Evolutionary conservation across 2,113 vertebrate species (phyloP), one percentile per base, ranked within the genome.

Genomic region (Oreochromis niloticus): DNA sequence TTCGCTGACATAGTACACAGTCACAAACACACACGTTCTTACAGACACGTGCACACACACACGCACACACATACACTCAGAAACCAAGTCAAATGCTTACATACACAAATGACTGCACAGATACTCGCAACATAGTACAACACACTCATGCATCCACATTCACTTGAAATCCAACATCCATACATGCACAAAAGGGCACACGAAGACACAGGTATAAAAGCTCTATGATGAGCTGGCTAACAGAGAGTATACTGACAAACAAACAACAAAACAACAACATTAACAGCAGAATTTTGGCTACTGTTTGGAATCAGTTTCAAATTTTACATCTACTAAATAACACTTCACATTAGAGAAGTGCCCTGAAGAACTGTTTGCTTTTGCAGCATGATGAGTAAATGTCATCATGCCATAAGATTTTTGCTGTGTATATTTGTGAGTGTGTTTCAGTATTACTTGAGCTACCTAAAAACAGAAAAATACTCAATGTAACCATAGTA

Each of bases 1-100:
- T 90, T 80, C 90, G 83, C 88, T 68, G 82, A 88, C 90, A 92
- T 87, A 88, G 79, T 80, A 85, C 80, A 43, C 78, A 71, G 78
- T 68, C 63, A 75, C 82, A 88, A 17, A 46, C 56, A 63, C 56
- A 43, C 80, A 43, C 7, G 3, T 17, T 19, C 46, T n/a, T 32
- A 13, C 46, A 32, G 16, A 78, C 54, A 48, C 50, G 14, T 16
- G 68, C 16, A 9, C 32, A n/a, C 59, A 63, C 30, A 79, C 55
- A 87, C 17, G 75, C 85, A 75, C 34, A 63, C 52, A 83, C 17
- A 81, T 30, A 88, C 55, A 85, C 85, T 82, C 46, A 68, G 39
- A 80, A 12, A 85, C 17, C 32, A 63, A 86, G 52, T 81, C 17
- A 41, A 61, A 86, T 39, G 4, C 81, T 80, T 32, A 57, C 12